Evolutionary conservation across 2,113 vertebrate species (phyloP).

Genomic region (Oryctolagus cuniculus): DNA sequence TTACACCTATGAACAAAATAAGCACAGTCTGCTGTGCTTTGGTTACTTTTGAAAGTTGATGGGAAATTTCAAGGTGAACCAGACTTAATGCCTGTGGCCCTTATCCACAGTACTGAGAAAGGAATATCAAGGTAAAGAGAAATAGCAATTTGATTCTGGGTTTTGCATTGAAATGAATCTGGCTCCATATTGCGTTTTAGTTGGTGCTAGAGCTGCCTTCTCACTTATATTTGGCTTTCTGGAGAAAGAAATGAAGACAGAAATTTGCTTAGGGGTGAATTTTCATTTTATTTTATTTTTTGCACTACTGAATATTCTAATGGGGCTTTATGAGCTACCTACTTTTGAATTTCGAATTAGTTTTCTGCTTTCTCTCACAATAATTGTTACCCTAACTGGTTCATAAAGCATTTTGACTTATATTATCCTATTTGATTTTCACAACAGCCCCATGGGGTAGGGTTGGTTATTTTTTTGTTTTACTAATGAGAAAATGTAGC

Average conservation of each 20-base stretch:
- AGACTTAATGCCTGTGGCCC: neutral
- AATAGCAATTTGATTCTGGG: conserved; percentile 20
- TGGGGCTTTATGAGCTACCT: neutral
- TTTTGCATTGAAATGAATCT: conserved; percentile 5
- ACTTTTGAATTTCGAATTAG: neutral
- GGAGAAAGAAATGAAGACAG: conserved; percentile 25
- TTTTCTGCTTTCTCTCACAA: neutral
- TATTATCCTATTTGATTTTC: neutral
- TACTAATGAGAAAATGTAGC: neutral
- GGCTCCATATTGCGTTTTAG: neutral
- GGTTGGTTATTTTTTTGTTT: conserved; percentile 21
- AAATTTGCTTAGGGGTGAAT: neutral
- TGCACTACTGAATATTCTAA: neutral
- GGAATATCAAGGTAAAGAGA: neutral
- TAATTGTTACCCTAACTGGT: neutral
- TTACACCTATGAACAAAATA: conserved; percentile 26
- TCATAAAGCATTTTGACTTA: neutral
- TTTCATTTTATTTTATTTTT: neutral
- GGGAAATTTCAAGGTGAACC: conserved; percentile 51
- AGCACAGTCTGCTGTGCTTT: conserved; percentile 15
- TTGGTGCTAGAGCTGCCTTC: neutral
- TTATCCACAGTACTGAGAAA: neutral
- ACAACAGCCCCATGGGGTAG: neutral
- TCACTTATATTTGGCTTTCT: neutral
- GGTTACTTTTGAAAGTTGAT: conserved; percentile 29